phyloP scores from a whole-genome alignment of 1,140 invertebrate species.

The Macrostomum lignano region DNA sequence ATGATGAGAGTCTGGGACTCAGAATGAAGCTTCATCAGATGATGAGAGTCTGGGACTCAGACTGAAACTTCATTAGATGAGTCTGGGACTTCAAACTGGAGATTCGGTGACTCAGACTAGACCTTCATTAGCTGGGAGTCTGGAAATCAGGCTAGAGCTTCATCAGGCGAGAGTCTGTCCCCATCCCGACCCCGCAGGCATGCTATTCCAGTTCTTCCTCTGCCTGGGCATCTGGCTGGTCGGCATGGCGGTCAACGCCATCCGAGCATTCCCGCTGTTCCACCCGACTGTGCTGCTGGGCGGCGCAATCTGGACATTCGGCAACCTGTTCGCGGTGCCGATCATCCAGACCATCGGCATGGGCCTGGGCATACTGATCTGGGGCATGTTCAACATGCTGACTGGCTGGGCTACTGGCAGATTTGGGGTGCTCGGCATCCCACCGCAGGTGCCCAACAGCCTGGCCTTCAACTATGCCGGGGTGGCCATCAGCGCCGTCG shows the following conservation, averaged over 20 bases:
- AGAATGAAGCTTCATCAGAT: too few species aligned
- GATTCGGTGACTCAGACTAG: too few species aligned
- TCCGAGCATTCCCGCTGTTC: constrained; percentile 13
- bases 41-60: too few species aligned
- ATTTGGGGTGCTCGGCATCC: constrained; percentile 26
- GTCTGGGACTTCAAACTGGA: too few species aligned
- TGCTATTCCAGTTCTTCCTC: constrained; percentile 27
- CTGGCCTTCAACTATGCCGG: constrained; percentile 21
- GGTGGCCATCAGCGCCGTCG: too few species aligned
- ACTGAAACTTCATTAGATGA: too few species aligned
- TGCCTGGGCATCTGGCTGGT: constrained; percentile 16
- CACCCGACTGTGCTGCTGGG: constrained; percentile 22
- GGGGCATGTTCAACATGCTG: constrained; percentile 23
- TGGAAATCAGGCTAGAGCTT: too few species aligned
- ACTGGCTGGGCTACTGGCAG: constrained; percentile 28
- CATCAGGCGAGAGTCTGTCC: constrained; percentile 6
- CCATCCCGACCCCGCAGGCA: constrained; percentile 14
- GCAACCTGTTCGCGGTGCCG: constrained; percentile 27
- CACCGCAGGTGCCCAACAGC: constrained; percentile 12
- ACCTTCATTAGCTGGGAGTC: too few species aligned
- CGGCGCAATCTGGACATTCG: constrained; percentile 21
- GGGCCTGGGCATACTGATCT: constrained; percentile 26
- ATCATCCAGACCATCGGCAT: constrained; percentile 27
- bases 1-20: too few species aligned
- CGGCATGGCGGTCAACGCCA: constrained; percentile 16